A percentile compares a stretch with the other conserved stretches of the same genome.
Evolutionary conservation across 2,113 vertebrate genomes (phyloP).

Genomic region (Stigmatopora argus): DNA sequence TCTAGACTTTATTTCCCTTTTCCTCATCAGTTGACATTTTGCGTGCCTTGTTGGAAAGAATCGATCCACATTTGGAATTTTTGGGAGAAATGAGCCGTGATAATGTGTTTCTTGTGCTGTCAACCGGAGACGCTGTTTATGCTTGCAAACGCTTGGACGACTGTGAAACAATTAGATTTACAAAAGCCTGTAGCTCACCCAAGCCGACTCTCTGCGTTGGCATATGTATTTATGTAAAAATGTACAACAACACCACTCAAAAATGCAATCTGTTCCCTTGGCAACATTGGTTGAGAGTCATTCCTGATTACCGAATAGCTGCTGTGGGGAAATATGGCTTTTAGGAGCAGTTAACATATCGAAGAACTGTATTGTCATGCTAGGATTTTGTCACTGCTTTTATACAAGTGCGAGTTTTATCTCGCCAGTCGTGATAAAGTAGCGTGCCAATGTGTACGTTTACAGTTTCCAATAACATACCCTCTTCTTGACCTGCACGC

Average conservation of each 20-base stretch:
- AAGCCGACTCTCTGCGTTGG: not conserved
- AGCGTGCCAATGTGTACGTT: not conserved
- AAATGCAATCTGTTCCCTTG: not conserved
- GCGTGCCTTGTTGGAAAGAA: not conserved
- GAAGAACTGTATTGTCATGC: too few species aligned
- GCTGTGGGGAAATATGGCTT: not conserved
- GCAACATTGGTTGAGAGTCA: not conserved
- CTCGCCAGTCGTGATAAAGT: not conserved
- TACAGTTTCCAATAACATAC: not conserved
- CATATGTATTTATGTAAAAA: too few species aligned
- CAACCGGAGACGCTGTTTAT: not conserved
- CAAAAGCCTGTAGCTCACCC: not conserved
- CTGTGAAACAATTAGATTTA: not conserved
- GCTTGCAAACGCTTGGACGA: not conserved
- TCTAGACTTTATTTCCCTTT: not conserved
- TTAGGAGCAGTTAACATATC: not conserved
- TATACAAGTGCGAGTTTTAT: too few species aligned
- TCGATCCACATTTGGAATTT: not conserved
- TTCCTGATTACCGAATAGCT: not conserved
- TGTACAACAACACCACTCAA: not conserved
- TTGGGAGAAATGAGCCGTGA: constrained; percentile 1
- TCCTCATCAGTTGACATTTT: not conserved
- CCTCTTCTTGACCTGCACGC: constrained; percentile 19
- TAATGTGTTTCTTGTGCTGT: constrained; percentile 7
- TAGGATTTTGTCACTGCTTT: too few species aligned